phyloP scores from a whole-genome alignment of 2,113 vertebrate genomes.

The Atlantisia rogersi region DNA sequence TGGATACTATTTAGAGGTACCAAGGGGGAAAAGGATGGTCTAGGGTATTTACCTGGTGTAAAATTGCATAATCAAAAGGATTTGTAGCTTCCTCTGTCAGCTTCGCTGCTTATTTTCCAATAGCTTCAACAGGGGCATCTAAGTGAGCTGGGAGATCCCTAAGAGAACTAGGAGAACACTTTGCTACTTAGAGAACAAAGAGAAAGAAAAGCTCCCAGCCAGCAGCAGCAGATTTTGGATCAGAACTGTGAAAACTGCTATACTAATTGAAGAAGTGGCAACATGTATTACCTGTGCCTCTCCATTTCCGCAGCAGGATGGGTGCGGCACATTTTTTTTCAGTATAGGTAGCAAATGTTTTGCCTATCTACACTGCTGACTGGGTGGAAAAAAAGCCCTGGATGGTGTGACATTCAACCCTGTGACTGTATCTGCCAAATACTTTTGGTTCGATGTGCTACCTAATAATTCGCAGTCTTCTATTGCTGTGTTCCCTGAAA shows the following conservation, averaged over 20 bases:
- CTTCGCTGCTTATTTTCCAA: background rate
- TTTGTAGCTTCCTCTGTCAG: background rate
- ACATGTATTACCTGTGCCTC: background rate
- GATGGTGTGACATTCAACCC: background rate
- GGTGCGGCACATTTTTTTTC: background rate
- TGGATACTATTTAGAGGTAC: background rate
- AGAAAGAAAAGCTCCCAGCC: background rate
- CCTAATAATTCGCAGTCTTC: conserved; percentile 28
- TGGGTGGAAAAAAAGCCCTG: background rate
- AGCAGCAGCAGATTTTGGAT: background rate
- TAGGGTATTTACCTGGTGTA: background rate
- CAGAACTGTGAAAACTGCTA: background rate
- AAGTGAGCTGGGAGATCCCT: background rate
- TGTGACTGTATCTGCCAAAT: background rate
- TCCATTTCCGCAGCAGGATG: background rate
- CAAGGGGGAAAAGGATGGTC: background rate
- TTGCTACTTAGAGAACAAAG: background rate
- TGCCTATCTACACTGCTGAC: background rate
- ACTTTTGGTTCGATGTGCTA: background rate
- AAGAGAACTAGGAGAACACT: background rate
- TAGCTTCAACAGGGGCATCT: background rate
- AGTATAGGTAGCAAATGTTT: background rate
- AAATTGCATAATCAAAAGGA: background rate
- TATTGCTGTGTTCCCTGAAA: conserved; percentile 2
- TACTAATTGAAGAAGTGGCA: background rate